Evolutionary conservation across 2,888 invertebrate species (phyloP).

Genomic region (Noctuana brunneofusca): DNA sequence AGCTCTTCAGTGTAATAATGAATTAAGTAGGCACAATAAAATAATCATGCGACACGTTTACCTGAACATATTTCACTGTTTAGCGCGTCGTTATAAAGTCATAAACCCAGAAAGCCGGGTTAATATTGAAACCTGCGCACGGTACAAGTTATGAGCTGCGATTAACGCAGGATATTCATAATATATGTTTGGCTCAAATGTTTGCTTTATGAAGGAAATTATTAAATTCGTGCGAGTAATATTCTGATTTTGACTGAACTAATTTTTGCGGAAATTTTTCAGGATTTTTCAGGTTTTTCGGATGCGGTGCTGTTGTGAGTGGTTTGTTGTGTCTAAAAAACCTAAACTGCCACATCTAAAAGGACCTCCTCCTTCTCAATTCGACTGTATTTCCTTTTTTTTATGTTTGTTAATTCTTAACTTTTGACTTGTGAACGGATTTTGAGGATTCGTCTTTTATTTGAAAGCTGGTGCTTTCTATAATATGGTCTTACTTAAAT

Average conservation of each 20-base stretch:
- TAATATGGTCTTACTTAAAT: too few relatives aligned
- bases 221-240: conserved; percentile 11
- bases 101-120: conserved; percentile 73
- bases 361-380: too few relatives aligned
- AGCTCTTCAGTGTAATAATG: conserved; percentile 27
- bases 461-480: too few relatives aligned
- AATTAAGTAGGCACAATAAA: conserved; percentile 39
- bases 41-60: conserved; percentile 45
- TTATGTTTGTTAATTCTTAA: too few relatives aligned
- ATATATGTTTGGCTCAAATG: conserved; percentile 17
- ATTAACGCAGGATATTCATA: not conserved
- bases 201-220: conserved; percentile 15
- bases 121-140: conserved; percentile 47
- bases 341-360: too few relatives aligned
- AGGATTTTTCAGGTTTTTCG: too few relatives aligned
- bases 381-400: too few relatives aligned
- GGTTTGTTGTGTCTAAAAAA: too few relatives aligned
- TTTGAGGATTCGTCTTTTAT: too few relatives aligned
- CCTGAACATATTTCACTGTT: conserved; percentile 64
- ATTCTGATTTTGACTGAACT: not conserved
- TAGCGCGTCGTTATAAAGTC: conserved; percentile 75
- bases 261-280: conserved; percentile 1
- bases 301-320: too few relatives aligned
- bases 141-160: conserved; percentile 44
- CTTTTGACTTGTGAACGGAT: too few relatives aligned